Conservation (phyloP, 2,888 invertebrate genomes). For the Acanthosepion lycidas region DNA sequence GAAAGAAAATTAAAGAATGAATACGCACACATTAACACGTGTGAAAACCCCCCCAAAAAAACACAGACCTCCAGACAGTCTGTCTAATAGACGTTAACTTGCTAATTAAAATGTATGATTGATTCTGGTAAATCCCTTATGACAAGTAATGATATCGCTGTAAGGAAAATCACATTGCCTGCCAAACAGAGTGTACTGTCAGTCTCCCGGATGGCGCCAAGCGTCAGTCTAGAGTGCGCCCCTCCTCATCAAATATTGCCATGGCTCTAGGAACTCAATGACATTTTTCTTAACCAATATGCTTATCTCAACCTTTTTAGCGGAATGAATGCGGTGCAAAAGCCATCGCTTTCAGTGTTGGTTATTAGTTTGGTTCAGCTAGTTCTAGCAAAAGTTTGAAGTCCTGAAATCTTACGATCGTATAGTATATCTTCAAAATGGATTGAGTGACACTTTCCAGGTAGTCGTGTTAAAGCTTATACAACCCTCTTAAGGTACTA, state of each 20-base stretch:
- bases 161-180: conserved; percentile 45
- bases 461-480: neutral
- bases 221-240: conserved; percentile 36
- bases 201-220: conserved; percentile 41
- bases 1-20: conserved; percentile 34
- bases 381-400: neutral
- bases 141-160: conserved; percentile 44
- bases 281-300: conserved; percentile 23
- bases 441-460: neutral
- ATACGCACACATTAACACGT: neutral
- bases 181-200: conserved; percentile 43
- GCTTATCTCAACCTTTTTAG: conserved; percentile 33
- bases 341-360: neutral
- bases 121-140: conserved; percentile 42
- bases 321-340: neutral
- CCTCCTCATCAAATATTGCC: conserved; percentile 37
- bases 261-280: conserved; percentile 12
- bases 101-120: conserved; percentile 47
- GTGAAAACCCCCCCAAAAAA: neutral
- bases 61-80: neutral
- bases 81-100: conserved; percentile 45
- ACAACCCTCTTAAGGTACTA: neutral
- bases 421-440: neutral
- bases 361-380: conserved; percentile 7
- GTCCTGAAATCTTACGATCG: neutral